phyloP scores from a whole-genome alignment of 2,113 vertebrate species.

The Lasiurus cinereus region DNA sequence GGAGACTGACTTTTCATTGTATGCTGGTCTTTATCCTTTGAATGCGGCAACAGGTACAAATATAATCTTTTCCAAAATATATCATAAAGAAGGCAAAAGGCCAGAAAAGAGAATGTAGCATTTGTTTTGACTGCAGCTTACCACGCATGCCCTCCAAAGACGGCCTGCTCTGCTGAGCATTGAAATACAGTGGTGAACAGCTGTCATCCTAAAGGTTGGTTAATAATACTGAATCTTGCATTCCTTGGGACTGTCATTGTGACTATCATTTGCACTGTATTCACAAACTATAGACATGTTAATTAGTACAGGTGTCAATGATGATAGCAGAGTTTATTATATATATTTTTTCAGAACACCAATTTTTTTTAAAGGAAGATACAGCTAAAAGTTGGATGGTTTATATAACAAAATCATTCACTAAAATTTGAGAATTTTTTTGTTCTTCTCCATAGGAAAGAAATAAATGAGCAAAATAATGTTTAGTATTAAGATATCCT shows the following conservation, averaged over 20 bases:
- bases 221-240: background rate
- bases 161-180: background rate
- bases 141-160: background rate
- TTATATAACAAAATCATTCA: background rate
- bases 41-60: background rate
- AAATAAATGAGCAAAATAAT: background rate
- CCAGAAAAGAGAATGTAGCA: background rate
- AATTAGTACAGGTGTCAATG: background rate
- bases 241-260: background rate
- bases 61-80: background rate
- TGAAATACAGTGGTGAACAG: background rate
- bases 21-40: background rate
- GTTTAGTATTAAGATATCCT: constrained; percentile 13
- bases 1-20: background rate
- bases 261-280: background rate
- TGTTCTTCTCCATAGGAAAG: background rate
- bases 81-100: background rate
- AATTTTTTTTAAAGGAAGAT: background rate
- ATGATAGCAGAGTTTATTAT: background rate
- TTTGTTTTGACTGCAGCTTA: constrained; percentile 41
- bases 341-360: background rate
- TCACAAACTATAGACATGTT: background rate
- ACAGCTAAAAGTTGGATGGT: background rate
- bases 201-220: background rate
- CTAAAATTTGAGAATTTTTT: background rate